Base-by-base conservation (phyloP, 2,113 vertebrate species). In the Herpailurus yagouaroundi region DNA sequence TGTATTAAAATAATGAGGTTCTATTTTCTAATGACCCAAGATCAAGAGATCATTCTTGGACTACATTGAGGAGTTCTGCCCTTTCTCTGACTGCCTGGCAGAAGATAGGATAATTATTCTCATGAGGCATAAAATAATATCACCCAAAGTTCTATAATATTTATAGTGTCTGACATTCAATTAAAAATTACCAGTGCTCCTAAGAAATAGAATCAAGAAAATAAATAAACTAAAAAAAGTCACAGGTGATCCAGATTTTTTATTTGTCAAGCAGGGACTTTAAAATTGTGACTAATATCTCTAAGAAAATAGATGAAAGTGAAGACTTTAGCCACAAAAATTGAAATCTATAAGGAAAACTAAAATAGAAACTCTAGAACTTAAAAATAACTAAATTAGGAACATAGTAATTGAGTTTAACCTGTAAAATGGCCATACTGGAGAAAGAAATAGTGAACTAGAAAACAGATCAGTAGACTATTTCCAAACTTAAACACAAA, bases 211-310 rank as follows among this genome's bases (percentile, higher is more conserved):
- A 25, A 89, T 73, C 19, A 85, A 92, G 57, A 89, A 29, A 84
- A 88, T 79, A 80, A 91, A 71, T 48, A 73, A 14, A 74, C 55
- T 95, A 63, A 36, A 92, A 80, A 79, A 76, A 95, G 21, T 95
- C 41, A 69, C 4, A 88, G 13, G 7, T 93, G 45, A 64, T 84
- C 15, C 15, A 82, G 41, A 86, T 81, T 74, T 94, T 89, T 74
- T 1, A 77, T 36, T 85, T 77, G 38, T 96, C 81, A 91, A 5
- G 82, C 14, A 83, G 25, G 31, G 36, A 80, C 12, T 73, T 94
- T 66, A 68, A 92, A 89, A 92, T 96, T 97, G 16, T 57, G 71
- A 95, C 52, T 74, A 66, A 57, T 45, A 45, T 55, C 1, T 69
- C 93, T 89, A 88, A 91, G 52, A 82, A 94, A 88, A 94, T 38